Base-by-base conservation (phyloP, 2,797 vertebrate species). In the Cuniculus paca region DNA sequence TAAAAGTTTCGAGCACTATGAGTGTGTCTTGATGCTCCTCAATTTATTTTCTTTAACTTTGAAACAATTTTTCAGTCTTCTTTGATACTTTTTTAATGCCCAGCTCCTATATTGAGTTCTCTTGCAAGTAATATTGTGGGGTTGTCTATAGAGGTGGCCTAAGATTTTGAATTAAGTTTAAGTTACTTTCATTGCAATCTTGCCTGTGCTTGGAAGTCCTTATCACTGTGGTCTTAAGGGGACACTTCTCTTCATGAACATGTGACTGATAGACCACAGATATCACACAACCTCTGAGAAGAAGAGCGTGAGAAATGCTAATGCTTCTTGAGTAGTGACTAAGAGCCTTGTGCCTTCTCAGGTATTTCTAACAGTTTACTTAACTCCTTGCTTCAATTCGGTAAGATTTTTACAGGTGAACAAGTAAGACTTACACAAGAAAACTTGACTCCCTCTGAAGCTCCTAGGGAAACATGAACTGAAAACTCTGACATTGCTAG, bases 31-130 rank as follows among this genome's bases (percentile, higher is more conserved):
- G 65, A 5, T 61, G 8, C 31, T 54, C 61, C 36, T 90, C 60
- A 24, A n/a, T 52, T 86, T 81, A 54, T 74, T 81, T 91, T 45
- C 6, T 93, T 63, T 92, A 82, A 84, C 65, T n/a, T 42, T 89
- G 90, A 74, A 94, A 24, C n/a, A 6, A 1, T 0, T 12, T 60
- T 84, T 28, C 10, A 1, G 10, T 17, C 54, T 74, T 17, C 22
- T 4, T 4, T 17, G 17, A 31, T 24, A 2, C 20, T 74, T 81
- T 68, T 28, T 61, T 13, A 56, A 80, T 68, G 17, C 24, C 8
- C 6, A 78, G 3, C 9, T 91, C 20, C 34, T 39, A 7, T 77
- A 22, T 4, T 90, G 22, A 6, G 58, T 88, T 90, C 17, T 74
- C 31, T 87, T 34, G 6, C 2, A 28, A 48, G 11, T 58, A 8